Evolutionary conservation across 2,888 invertebrate genomes (phyloP), one percentile per base, ranked within the genome.

Genomic region (Dynastes hyllus): DNA sequence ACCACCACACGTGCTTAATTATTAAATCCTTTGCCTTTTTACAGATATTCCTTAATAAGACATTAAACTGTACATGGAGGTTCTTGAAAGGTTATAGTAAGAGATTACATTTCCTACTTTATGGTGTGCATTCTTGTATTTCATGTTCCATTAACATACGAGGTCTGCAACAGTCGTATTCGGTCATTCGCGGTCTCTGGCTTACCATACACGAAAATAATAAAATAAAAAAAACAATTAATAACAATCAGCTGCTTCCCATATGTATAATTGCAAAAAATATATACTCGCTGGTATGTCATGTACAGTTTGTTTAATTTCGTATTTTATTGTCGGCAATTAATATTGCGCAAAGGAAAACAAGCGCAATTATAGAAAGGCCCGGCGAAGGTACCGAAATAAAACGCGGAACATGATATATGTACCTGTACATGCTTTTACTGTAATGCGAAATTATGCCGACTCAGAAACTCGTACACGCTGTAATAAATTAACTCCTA

Each of bases 261-360:
- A 2, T 58, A 58, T n/a, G 22, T 8, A 22, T 22, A 53, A 53
- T 53, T 53, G 13, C 16, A 5, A 9, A 37, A 37, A n/a, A 63
- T 37, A 13, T 32, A 8, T 63, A 37, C 13, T 3, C 29, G 65
- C 9, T n/a, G 55, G 22, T 58, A 58, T 22, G 55, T 9, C 55
- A 58, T 22, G 45, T 67, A 22, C 66, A 45, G 11, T 45, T 37
- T 16, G 2, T 67, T 67, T 45, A 67, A 67, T 67, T 67, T 45
- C 40, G 8, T 45, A 67, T 40, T 67, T 67, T 58, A 67, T 67
- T 50, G 16, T 22, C 45, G 22, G 45, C 66, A 67, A 67, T 67
- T 67, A 67, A 67, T 67, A 67, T 67, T 16, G n/a, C n/a, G 66
- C 66, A 58, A 67, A 67, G 45, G 40, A 67, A 65, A 22, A 45